Conservation (phyloP, 2,113 vertebrate genomes). For the Thamnaconus septentrionalis region DNA sequence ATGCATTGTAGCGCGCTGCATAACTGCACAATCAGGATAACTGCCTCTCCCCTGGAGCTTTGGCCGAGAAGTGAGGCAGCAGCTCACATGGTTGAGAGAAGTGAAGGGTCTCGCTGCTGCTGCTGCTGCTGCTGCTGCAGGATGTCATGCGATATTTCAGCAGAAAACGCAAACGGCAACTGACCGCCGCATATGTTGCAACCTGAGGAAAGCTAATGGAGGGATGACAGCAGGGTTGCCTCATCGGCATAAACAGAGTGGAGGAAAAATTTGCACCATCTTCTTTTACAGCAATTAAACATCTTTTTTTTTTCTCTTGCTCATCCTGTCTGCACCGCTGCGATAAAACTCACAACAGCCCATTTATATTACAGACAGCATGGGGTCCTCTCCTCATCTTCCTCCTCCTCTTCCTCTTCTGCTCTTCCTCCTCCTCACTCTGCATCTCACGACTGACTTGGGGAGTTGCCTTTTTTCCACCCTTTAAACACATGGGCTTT, state of each 20-base stretch:
- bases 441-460: conserved; percentile 26
- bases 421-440: not conserved
- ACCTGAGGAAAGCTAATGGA: not conserved
- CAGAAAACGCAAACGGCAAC: conserved; percentile 7
- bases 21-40: conserved; percentile 56
- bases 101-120: conserved; percentile 32
- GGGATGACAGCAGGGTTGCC: not conserved
- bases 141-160: conserved; percentile 19
- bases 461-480: conserved; percentile 34
- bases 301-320: conserved; percentile 18
- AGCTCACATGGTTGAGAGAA: conserved; percentile 24
- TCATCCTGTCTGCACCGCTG: conserved; percentile 20
- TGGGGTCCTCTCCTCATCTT: conserved; percentile 17
- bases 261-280: not conserved
- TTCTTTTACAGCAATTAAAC: conserved; percentile 1
- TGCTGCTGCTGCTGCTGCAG: conserved; percentile 3
- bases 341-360: conserved; percentile 32
- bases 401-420: not conserved
- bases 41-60: conserved; percentile 27
- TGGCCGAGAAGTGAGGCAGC: conserved; percentile 26
- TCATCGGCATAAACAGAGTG: too few relatives aligned
- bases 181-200: not conserved
- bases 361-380: conserved; percentile 52
- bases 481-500: conserved; percentile 29
- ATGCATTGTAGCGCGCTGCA: conserved; percentile 41